Evolutionary conservation across 2,888 invertebrate genomes (phyloP), one percentile per base, ranked within the genome.

Genomic region (Fragum fragum): DNA sequence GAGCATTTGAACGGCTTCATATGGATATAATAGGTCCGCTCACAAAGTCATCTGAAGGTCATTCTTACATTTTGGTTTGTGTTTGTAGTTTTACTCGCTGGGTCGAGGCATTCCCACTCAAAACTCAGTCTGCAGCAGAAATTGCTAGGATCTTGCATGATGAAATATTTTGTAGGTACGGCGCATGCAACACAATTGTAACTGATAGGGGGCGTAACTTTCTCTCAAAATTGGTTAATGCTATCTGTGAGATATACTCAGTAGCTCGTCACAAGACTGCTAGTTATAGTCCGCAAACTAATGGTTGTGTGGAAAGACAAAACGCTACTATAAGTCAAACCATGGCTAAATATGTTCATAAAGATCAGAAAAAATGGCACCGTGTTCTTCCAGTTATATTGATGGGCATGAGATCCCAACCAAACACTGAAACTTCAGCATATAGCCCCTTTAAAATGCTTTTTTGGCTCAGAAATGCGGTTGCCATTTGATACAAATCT

Each of bases 331-430:
- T 82, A n/a, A 42, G 47, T 18, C 68, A 79, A 72, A 75, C 73
- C 59, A 26, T 85, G 5, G n/a, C 55, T 11, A 72, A 36, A 16
- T 85, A 85, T 72, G 63, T 79, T 18, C 23, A 66, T 11, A 85
- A 82, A 32, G 75, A 79, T 42, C 82, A 85, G 52, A 71, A 36
- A 16, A 83, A 83, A 59, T 86, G 84, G 84, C 84, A 76, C 21
- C 42, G 53, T 1, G 23, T 79, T 9, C 42, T 84, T 2, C 80
- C 82, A 11, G 36, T 26, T 32, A 71, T 82, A 18, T 42, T 85
- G 21, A 85, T 79, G 80, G 82, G 66, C 0, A 76, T 77, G 55
- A 23, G 83, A 57, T 81, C 76, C 28, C 53, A 68, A 7, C 86
- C 83, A 74, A 74, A 75, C 18, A 80, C 73, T 23, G 76, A 81